These are phyloP conservation scores for Trachelus troglodyta DNA, from an alignment of 2,888 invertebrate species.

Conservation along the genomic window DNA sequence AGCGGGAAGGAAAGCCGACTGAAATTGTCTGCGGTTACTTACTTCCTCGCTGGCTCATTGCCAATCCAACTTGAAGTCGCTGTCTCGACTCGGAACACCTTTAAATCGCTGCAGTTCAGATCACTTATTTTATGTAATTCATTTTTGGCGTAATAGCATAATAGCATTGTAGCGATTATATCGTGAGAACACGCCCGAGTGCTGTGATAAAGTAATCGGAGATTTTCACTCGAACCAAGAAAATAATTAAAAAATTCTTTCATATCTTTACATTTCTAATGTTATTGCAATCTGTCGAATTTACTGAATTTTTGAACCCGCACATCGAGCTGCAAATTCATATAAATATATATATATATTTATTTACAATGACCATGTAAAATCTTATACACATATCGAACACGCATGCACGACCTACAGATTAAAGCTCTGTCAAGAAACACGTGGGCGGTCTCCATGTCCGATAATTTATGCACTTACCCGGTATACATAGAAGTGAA, in stretches of 20 bases:
- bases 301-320: no score
- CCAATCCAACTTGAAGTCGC: conserved; percentile 1
- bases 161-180: not conserved
- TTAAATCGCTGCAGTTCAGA: not conserved
- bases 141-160: not conserved
- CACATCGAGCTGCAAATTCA: no score
- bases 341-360: not conserved
- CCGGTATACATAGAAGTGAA: not conserved
- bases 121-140: not conserved
- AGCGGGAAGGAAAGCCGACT: not conserved
- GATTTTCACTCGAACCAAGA: no score
- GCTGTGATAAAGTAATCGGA: no score
- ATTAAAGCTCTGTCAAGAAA: conserved; percentile 31
- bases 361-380: conserved; percentile 9
- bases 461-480: conserved; percentile 30
- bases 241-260: no score
- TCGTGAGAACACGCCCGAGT: not conserved
- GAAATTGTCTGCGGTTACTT: conserved; percentile 4
- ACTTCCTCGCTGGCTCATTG: not conserved
- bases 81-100: not conserved
- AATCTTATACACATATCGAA: conserved; percentile 12
- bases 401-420: conserved; percentile 21
- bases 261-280: no score
- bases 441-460: conserved; percentile 38
- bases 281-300: no score